phyloP scores from a whole-genome alignment of 2,888 invertebrate species.

The Odontothrips loti region DNA sequence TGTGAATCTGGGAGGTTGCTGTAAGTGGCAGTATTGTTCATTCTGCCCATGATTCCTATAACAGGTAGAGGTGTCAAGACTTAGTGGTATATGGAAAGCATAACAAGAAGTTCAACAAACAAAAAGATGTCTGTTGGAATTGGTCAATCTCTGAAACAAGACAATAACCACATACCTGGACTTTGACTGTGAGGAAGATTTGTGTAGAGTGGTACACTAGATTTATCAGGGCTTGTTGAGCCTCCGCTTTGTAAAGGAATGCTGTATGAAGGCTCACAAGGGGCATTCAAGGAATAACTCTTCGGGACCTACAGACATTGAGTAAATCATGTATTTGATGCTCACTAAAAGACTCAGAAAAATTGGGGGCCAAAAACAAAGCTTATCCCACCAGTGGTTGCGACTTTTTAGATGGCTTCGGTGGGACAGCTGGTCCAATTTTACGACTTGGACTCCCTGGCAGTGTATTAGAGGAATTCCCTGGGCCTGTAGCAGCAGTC shows the following conservation, averaged over 20 bases:
- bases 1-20: conserved; percentile 36
- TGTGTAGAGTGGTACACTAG: conserved; percentile 46
- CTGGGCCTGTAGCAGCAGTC: conserved; percentile 32
- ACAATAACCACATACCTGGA: conserved; percentile 32
- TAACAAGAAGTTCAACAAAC: conserved; percentile 13
- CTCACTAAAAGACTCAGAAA: conserved; percentile 27
- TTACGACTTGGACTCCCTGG: conserved; percentile 49
- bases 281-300: conserved; percentile 65
- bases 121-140: conserved; percentile 28
- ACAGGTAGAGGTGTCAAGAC: conserved; percentile 40
- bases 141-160: conserved; percentile 10
- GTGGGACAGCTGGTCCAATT: conserved; percentile 73
- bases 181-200: conserved; percentile 42
- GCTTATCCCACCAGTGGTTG: conserved; percentile 52
- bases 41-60: conserved; percentile 34
- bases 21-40: conserved; percentile 38
- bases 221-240: conserved; percentile 43
- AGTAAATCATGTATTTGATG: conserved; percentile 28
- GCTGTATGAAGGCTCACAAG: conserved; percentile 70
- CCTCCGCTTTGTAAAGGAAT: conserved; percentile 55
- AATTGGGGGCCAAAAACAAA: conserved; percentile 25
- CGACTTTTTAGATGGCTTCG: conserved; percentile 65
- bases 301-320: conserved; percentile 65
- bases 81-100: conserved; percentile 54
- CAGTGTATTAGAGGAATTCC: background rate